phyloP scores from a whole-genome alignment of 2,113 vertebrate species.

The Petromus typicus region DNA sequence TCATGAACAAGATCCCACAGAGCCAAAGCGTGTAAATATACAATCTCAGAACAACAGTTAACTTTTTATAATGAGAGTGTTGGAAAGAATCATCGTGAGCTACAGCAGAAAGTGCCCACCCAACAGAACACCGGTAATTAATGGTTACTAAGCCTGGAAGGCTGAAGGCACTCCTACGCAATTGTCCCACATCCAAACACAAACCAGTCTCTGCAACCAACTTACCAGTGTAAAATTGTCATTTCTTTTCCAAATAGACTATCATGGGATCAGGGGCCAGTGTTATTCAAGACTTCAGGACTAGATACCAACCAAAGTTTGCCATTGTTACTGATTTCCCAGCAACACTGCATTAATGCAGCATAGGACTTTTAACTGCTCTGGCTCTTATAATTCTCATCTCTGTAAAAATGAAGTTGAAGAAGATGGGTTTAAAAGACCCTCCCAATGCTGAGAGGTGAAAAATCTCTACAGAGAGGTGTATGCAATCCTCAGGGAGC shows the following conservation, averaged over 20 bases:
- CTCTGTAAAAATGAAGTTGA: neutral
- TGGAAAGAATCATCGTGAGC: neutral
- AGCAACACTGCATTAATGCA: neutral
- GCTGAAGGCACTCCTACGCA: neutral
- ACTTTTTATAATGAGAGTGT: slow-evolving; percentile 60
- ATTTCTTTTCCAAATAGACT: neutral
- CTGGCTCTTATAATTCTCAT: neutral
- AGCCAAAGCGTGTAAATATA: slow-evolving; percentile 65
- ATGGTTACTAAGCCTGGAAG: accelerated
- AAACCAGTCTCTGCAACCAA: neutral
- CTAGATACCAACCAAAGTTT: neutral
- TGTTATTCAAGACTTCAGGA: neutral
- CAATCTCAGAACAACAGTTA: slow-evolving; percentile 63
- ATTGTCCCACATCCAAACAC: neutral
- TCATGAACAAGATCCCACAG: slow-evolving; percentile 70
- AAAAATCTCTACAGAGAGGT: neutral
- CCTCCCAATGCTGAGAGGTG: no score
- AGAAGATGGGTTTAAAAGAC: neutral
- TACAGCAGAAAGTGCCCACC: neutral
- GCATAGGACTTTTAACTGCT: neutral
- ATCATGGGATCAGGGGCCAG: no score
- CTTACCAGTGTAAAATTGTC: neutral
- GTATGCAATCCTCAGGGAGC: neutral
- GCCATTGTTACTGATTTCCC: neutral
- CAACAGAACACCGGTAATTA: neutral